Conservation (phyloP, 2,888 invertebrate genomes). For the Polyommatus icarus region DNA sequence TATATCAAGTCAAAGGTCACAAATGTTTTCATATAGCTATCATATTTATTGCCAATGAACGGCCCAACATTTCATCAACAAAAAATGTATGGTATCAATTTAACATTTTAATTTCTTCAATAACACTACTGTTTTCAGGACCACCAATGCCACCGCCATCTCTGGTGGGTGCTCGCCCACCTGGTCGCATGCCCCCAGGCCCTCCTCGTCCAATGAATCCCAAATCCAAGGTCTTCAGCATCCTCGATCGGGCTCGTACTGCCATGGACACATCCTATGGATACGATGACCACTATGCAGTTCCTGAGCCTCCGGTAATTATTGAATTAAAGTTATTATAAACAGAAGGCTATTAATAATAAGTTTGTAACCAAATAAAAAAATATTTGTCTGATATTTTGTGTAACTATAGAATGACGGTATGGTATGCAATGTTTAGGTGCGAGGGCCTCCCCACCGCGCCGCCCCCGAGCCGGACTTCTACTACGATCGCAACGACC, state of each 20-base stretch:
- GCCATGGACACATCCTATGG: constrained; percentile 90
- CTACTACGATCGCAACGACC: constrained; percentile 80
- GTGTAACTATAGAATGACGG: not conserved
- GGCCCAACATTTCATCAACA: not conserved
- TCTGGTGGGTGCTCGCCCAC: constrained; percentile 42
- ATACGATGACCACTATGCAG: constrained; percentile 72
- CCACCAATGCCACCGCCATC: constrained; percentile 24
- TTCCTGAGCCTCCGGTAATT: constrained; percentile 59
- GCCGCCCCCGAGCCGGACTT: constrained; percentile 86
- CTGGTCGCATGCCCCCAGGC: constrained; percentile 37
- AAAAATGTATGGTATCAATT: not conserved
- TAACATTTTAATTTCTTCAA: not conserved
- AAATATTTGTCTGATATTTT: too few species aligned
- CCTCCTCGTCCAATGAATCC: constrained; percentile 49
- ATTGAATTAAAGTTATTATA: not conserved
- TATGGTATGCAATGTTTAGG: constrained; percentile 32
- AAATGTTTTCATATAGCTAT: not conserved
- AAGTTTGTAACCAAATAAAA: too few species aligned
- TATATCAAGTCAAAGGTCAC: not conserved
- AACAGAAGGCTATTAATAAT: not conserved
- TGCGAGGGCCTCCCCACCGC: constrained; percentile 61
- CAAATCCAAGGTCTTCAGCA: constrained; percentile 90
- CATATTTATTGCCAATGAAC: not conserved
- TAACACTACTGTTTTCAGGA: constrained; percentile 25
- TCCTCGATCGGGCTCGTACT: constrained; percentile 88